Evolutionary conservation across 2,888 invertebrate genomes (phyloP), one percentile per base, ranked within the genome.

Genomic region (Hirudinaria manillensis): DNA sequence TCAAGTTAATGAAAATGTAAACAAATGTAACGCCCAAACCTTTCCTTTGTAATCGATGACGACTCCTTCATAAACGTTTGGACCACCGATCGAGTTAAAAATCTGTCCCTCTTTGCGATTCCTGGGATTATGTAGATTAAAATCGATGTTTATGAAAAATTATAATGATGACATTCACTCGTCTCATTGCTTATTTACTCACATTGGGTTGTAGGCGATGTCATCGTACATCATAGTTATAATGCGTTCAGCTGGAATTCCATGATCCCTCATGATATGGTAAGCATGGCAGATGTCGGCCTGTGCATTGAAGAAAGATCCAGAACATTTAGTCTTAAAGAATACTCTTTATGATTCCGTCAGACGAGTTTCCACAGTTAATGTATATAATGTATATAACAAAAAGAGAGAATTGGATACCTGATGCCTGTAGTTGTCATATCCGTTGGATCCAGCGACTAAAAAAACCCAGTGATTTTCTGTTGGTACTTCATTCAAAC

Each of bases 151-250:
- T n/a, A n/a, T n/a, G n/a, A n/a, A n/a, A n/a, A 16, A 16, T 45
- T 1, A n/a, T 61, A n/a, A n/a, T n/a, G n/a, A n/a, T n/a, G n/a
- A n/a, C 16, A 45, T 16, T 10, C 13, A 16, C n/a, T n/a, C n/a
- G n/a, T n/a, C n/a, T n/a, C n/a, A n/a, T n/a, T n/a, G n/a, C n/a
- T n/a, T 7, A 66, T 45, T 29, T 32, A 83, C 86, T 84, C 82
- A 88, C 88, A 83, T 80, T 76, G 75, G 51, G 81, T 86, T 87
- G 77, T 87, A 53, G 1, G 89, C 89, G 75, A 89, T 87, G 80
- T 89, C 89, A 82, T 89, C 89, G 79, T 86, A 88, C 89, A 89
- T 89, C 88, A 89, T 88, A 0, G 88, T 87, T 76, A 89, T 85
- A 75, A 89, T 89, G 72, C 87, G 85, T 76, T 88, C 87, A 76